Base-by-base conservation (phyloP, 2,888 invertebrate species). In the Brenthis ino region DNA sequence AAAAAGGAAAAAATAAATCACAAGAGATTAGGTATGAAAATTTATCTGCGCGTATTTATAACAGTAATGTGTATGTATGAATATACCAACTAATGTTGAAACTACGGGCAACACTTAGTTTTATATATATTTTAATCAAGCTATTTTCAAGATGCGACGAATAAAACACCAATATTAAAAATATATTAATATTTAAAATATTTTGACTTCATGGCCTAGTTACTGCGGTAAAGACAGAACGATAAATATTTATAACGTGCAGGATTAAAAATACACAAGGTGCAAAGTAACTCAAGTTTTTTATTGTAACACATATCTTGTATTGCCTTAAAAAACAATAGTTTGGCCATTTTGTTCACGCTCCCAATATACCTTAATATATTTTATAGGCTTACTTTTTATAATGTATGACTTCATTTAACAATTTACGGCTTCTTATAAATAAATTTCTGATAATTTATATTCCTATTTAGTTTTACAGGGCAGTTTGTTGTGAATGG, bases 391-490 rank as follows among this genome's bases (percentile, higher is more conserved):
- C 16, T n/a, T 61, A 65, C 68, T 68, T 58, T 47, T 24, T 47
- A 33, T 43, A 58, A 71, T 48, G 53, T 71, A 71, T 66, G 57
- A 60, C 66, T 71, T 64, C 43, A 71, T 71, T 66, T 16, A 54
- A 20, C 12, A 37, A 54, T 60, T 50, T 48, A 50, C 1, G 20
- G 3, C n/a, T 20, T 51, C 20, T 61, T 37, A 50, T 61, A 37
- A 16, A 37, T 61, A 61, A 51, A 51, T 16, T 33, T 16, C 28
- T 33, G 14, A 6, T 12, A 50, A 60, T 60, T 54, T 60, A 60
- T 60, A 53, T 24, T 33, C 54, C 53, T 14, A 67, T 67, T 65
- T 57, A 50, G n/a, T 64, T 48, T 64, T 14, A 5, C 33, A 12
- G 16, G 20, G 43, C 51, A 51, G 24, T 43, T 14, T 20, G 20